A percentile compares a stretch with the other conserved stretches of the same genome.
Evolutionary conservation across 2,888 invertebrate genomes (phyloP).

Genomic region (Brenthis ino): DNA sequence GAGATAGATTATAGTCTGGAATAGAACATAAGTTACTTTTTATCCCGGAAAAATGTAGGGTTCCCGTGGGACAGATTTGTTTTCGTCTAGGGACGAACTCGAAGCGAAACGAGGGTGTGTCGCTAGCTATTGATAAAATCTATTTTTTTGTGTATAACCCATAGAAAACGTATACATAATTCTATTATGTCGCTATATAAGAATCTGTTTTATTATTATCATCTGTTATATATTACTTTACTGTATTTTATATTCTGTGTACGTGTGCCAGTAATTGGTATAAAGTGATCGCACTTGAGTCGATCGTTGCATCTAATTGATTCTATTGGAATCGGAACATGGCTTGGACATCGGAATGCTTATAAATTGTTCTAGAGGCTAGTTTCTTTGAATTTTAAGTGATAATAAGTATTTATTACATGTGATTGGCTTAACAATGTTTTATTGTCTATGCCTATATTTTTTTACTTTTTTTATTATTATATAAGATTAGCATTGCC

Average conservation of each 20-base stretch:
- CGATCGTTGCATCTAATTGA: constrained; percentile 44
- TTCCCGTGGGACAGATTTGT: too few relatives aligned
- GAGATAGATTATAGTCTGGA: too few relatives aligned
- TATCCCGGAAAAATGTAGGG: too few relatives aligned
- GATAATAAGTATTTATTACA: constrained; percentile 17
- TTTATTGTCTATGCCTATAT: not conserved
- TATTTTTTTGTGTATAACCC: too few relatives aligned
- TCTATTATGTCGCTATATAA: not conserved
- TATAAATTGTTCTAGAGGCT: constrained; percentile 26
- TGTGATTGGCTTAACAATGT: constrained; percentile 14
- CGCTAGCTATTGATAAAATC: too few relatives aligned
- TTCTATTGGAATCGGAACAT: constrained; percentile 41
- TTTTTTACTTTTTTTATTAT: not conserved
- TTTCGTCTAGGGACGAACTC: too few relatives aligned
- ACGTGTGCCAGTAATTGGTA: constrained; percentile 37
- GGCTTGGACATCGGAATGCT: constrained; percentile 34
- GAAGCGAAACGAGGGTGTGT: too few relatives aligned
- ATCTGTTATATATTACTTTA: not conserved
- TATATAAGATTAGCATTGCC: too few relatives aligned
- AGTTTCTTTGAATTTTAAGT: constrained; percentile 24
- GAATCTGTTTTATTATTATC: not conserved
- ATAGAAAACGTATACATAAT: not conserved
- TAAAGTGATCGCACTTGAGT: constrained; percentile 45
- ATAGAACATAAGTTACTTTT: too few relatives aligned
- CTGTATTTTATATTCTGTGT: constrained; percentile 21